Evolutionary conservation across 2,888 invertebrate species (phyloP).

Genomic region (Hydriomena furcata): DNA sequence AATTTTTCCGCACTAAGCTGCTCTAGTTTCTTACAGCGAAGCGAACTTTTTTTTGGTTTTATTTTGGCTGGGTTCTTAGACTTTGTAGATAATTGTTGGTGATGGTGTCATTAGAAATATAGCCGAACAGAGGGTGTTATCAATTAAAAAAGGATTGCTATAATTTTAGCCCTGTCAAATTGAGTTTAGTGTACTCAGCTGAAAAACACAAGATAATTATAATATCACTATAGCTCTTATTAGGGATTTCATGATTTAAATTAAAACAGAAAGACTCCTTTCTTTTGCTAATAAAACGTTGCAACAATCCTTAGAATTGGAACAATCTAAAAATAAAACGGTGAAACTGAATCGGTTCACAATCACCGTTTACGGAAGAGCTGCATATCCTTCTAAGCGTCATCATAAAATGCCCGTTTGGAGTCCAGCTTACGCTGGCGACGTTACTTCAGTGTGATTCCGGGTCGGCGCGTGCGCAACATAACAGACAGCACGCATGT

Average conservation of each 20-base stretch:
- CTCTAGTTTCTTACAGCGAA: not conserved
- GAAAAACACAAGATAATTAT: too few relatives aligned
- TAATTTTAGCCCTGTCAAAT: too few relatives aligned
- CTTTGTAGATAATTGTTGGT: too few relatives aligned
- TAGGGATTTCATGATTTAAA: too few relatives aligned
- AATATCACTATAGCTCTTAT: too few relatives aligned
- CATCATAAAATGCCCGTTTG: constrained; percentile 8
- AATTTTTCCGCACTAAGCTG: not conserved
- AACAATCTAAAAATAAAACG: constrained; percentile 53
- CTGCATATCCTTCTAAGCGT: not conserved
- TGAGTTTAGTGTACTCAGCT: too few relatives aligned
- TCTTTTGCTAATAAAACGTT: not conserved
- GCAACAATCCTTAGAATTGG: constrained; percentile 23
- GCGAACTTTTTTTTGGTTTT: not conserved
- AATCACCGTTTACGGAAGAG: constrained; percentile 35
- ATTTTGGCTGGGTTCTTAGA: not conserved
- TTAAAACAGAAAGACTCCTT: not conserved
- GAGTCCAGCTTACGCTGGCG: constrained; percentile 46
- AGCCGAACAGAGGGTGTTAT: too few relatives aligned
- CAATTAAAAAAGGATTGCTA: too few relatives aligned
- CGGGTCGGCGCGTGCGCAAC: constrained; percentile 59
- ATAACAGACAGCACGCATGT: constrained; percentile 40
- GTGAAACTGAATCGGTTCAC: constrained; percentile 36
- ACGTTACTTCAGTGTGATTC: constrained; percentile 42
- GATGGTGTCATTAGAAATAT: too few relatives aligned